Percentiles rank a stretch among this genome's conserved stretches.
phyloP scores from a whole-genome alignment of 2,888 invertebrate genomes.

The Athripsodes cinereus region DNA sequence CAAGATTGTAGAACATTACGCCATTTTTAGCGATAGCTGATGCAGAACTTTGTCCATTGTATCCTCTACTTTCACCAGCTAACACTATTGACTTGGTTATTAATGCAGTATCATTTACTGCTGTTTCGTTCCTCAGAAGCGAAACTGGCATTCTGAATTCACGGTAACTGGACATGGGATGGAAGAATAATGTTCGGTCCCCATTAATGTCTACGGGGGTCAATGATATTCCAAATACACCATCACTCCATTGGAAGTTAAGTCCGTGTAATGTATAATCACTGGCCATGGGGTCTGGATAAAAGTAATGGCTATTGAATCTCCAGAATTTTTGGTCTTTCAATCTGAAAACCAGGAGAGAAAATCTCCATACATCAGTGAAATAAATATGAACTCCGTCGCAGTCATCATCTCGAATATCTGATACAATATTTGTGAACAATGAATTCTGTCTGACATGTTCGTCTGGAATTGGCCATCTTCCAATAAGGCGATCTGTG shows the following conservation, averaged over 20 bases:
- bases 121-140: constrained; percentile 55
- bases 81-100: constrained; percentile 34
- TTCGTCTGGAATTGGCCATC: constrained; percentile 58
- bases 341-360: constrained; percentile 57
- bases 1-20: constrained; percentile 74
- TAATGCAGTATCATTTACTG: constrained; percentile 34
- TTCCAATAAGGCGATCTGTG: constrained; percentile 56
- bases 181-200: constrained; percentile 67
- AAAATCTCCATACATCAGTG: constrained; percentile 65
- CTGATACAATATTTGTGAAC: constrained; percentile 61
- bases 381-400: constrained; percentile 60
- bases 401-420: constrained; percentile 54
- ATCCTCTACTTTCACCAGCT: constrained; percentile 50
- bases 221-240: constrained; percentile 68
- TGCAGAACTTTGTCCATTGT: constrained; percentile 64
- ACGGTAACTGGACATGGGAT: constrained; percentile 74
- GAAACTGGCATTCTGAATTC: constrained; percentile 69
- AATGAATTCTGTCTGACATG: constrained; percentile 62
- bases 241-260: constrained; percentile 78
- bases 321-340: constrained; percentile 53
- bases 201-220: constrained; percentile 48
- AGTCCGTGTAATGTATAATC: constrained; percentile 68
- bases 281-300: constrained; percentile 66
- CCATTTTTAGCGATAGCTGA: constrained; percentile 65
- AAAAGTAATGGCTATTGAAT: constrained; percentile 63